These are phyloP conservation scores for Thinocorus orbignyianus DNA, from an alignment of 2,113 vertebrate genomes.

Conservation along the genomic window DNA sequence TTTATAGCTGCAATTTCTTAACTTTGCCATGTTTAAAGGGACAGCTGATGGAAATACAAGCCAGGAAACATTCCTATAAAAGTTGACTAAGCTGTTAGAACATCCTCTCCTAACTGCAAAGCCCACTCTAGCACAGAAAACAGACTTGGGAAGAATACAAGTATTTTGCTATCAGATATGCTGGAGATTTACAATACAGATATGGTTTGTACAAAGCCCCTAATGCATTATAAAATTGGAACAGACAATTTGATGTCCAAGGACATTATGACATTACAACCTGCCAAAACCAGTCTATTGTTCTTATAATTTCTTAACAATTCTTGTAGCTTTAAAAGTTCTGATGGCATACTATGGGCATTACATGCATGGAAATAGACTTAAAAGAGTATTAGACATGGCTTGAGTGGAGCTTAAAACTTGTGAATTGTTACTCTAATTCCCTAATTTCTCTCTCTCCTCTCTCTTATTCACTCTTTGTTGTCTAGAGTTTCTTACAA, in stretches of 20 bases:
- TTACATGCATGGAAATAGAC: neutral
- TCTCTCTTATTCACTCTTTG: neutral
- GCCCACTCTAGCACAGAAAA: neutral
- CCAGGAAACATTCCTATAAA: neutral
- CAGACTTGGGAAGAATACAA: neutral
- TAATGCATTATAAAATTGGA: neutral
- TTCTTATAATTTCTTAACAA: neutral
- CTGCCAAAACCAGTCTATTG: neutral
- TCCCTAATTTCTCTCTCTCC: neutral
- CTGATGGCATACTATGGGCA: neutral
- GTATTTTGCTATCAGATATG: neutral
- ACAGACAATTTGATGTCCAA: neutral
- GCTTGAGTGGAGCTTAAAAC: neutral
- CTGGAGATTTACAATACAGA: neutral
- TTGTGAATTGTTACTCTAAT: neutral
- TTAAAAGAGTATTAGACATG: neutral
- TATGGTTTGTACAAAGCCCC: neutral
- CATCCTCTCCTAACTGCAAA: neutral
- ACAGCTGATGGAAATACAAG: slow-evolving; percentile 1
- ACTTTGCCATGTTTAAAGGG: neutral
- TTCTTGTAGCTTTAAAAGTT: neutral
- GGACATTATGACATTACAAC: neutral
- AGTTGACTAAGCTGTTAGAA: neutral
- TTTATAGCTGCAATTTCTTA: neutral
- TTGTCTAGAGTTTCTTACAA: neutral